Conservation (phyloP, 2,888 invertebrate genomes). For the Metalampra italica region DNA sequence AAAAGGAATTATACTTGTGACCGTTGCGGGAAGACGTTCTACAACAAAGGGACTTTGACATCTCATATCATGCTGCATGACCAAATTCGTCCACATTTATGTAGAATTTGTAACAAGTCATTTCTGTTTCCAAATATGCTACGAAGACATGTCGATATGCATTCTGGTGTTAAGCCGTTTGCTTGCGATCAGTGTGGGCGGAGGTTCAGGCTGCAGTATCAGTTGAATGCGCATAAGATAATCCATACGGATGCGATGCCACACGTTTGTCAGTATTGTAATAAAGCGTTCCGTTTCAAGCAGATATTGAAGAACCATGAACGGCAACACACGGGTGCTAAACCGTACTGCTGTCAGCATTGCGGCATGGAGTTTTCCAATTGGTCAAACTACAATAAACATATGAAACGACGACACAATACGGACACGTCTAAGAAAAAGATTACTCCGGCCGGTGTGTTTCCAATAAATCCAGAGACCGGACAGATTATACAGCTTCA, state of each 20-base stretch:
- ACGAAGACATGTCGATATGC: constrained; percentile 64
- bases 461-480: constrained; percentile 63
- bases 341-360: constrained; percentile 85
- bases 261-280: constrained; percentile 85
- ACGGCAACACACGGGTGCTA: constrained; percentile 83
- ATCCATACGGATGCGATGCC: constrained; percentile 90
- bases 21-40: constrained; percentile 67
- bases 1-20: constrained; percentile 66
- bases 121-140: constrained; percentile 67
- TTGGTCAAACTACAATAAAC: constrained; percentile 91
- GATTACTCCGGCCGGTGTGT: constrained; percentile 74
- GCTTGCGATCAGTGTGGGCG: constrained; percentile 67
- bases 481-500: constrained; percentile 57
- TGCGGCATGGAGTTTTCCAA: constrained; percentile 87
- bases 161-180: constrained; percentile 61
- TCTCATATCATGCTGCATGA: constrained; percentile 68
- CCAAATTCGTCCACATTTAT: constrained; percentile 56
- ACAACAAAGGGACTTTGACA: constrained; percentile 63
- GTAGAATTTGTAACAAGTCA: constrained; percentile 63
- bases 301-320: constrained; percentile 86
- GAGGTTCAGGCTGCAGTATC: constrained; percentile 81
- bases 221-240: constrained; percentile 85
- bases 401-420: constrained; percentile 87
- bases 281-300: constrained; percentile 86
- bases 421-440: constrained; percentile 69